A percentile compares a stretch with the other conserved stretches of the same genome.
Conservation (phyloP, 1,140 invertebrate genomes). For the Hypothenemus hampei region DNA sequence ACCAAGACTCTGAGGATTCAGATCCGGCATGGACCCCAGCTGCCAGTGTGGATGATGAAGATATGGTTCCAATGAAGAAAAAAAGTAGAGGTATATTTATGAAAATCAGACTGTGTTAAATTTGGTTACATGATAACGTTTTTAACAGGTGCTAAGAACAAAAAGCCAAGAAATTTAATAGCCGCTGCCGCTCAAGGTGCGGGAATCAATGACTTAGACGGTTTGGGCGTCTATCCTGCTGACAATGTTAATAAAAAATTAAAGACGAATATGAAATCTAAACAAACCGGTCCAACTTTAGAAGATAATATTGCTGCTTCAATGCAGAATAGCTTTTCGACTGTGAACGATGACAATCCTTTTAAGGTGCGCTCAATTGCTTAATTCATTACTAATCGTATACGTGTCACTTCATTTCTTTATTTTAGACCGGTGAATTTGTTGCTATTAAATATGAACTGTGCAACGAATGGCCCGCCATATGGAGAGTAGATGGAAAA, state of each 20-base stretch:
- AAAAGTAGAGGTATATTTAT: conserved; percentile 26
- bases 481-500: conserved; percentile 86
- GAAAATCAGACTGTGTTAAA: neutral
- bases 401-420: neutral
- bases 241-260: conserved; percentile 30
- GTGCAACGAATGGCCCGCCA: conserved; percentile 67
- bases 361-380: conserved; percentile 48
- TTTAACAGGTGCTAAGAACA: conserved; percentile 23
- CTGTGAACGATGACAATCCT: conserved; percentile 48
- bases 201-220: conserved; percentile 45
- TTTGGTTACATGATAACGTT: neutral
- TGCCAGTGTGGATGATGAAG: conserved; percentile 48
- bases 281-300: conserved; percentile 35
- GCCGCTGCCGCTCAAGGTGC: conserved; percentile 51
- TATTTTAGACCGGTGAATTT: conserved; percentile 72
- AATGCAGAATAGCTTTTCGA: conserved; percentile 44
- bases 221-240: conserved; percentile 28
- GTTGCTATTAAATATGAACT: conserved; percentile 74
- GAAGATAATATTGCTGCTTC: conserved; percentile 51
- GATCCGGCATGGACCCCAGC: conserved; percentile 70
- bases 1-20: conserved; percentile 58
- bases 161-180: conserved; percentile 39
- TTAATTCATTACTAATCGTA: neutral
- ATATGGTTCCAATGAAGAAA: conserved; percentile 27
- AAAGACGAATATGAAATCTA: conserved; percentile 27